Evolutionary conservation across 1,140 invertebrate genomes (phyloP).

Genomic region (Tenebrio molitor): DNA sequence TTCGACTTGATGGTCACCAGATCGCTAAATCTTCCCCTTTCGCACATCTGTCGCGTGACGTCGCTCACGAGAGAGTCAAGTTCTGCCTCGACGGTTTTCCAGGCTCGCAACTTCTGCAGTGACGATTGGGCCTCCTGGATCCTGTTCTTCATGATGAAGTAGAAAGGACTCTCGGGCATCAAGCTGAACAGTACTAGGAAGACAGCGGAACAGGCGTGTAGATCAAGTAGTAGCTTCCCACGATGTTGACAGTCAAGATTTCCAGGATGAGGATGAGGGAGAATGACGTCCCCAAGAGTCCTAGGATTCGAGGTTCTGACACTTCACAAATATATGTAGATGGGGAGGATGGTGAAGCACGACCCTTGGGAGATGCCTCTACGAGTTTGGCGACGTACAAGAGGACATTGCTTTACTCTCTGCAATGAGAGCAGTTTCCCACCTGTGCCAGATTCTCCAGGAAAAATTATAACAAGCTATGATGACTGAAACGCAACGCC

Average conservation of each 20-base stretch:
- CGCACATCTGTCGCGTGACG: conserved; percentile 49
- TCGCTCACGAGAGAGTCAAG: conserved; percentile 76
- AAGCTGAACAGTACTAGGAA: conserved; percentile 73
- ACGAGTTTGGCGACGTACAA: conserved; percentile 66
- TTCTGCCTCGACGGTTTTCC: conserved; percentile 81
- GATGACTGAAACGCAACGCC: no score
- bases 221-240: conserved; percentile 74
- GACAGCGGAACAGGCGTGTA: conserved; percentile 70
- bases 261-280: conserved; percentile 68
- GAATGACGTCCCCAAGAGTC: conserved; percentile 66
- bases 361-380: conserved; percentile 77
- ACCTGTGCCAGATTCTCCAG: conserved; percentile 71
- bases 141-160: conserved; percentile 73
- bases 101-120: conserved; percentile 61
- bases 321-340: conserved; percentile 78
- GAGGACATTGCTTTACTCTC: conserved; percentile 64
- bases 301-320: conserved; percentile 76
- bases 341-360: conserved; percentile 73
- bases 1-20: conserved; percentile 66
- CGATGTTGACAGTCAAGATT: conserved; percentile 75
- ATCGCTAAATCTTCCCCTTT: conserved; percentile 62
- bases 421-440: conserved; percentile 65
- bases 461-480: no score
- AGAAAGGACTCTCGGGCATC: conserved; percentile 67
- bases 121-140: conserved; percentile 73